A percentile compares a stretch with the other conserved stretches of the same genome.
Evolutionary conservation across 2,888 invertebrate genomes (phyloP).

Genomic region (Andrena minutula): DNA sequence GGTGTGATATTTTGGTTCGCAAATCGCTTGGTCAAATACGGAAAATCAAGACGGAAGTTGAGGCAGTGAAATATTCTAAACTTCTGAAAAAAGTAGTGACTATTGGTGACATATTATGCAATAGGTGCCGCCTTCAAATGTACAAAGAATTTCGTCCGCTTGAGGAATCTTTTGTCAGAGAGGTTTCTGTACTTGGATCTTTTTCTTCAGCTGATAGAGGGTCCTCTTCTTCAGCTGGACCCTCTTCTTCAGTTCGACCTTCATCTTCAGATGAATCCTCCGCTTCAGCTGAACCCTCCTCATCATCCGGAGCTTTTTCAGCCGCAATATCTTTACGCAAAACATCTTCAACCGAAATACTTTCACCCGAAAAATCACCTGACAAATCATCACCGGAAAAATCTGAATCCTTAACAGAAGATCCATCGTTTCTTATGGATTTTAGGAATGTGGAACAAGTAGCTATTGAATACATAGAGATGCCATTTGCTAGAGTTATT

Average conservation of each 20-base stretch:
- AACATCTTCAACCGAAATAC: background rate
- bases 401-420: background rate
- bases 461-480: conserved; percentile 1
- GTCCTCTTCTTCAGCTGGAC: background rate
- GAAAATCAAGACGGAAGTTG: background rate
- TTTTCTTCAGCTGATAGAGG: background rate
- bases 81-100: background rate
- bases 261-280: no score
- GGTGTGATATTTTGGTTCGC: background rate
- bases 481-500: conserved; percentile 18
- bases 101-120: background rate
- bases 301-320: background rate
- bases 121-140: background rate
- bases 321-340: no score
- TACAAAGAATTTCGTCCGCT: background rate
- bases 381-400: no score
- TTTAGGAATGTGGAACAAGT: background rate
- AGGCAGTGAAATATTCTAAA: background rate
- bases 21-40: background rate
- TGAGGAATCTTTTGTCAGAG: no score
- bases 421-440: background rate
- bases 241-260: no score
- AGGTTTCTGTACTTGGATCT: background rate
- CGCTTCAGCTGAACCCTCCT: no score
- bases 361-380: background rate